Base-by-base conservation (phyloP, 92 coral and sea anemone species). In the Paramuricea clavata region DNA sequence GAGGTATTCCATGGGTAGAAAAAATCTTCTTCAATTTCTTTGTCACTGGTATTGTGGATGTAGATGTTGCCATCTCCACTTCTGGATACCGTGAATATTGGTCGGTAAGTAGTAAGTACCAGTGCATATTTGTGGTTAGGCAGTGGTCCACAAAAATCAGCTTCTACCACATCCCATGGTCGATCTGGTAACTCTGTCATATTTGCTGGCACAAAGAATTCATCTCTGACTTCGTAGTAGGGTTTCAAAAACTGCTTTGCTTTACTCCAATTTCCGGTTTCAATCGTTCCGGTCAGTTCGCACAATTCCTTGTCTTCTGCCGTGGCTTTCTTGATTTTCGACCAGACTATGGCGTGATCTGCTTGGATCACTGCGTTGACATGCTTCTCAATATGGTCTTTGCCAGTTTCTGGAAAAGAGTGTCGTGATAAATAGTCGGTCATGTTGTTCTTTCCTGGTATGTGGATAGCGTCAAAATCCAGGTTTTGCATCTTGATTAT, bases 71-170 rank as follows among this genome's bases (percentile, higher is more conserved):
- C n/a, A n/a, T n/a, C n/a, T n/a, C n/a, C n/a, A n/a, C n/a, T n/a
- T n/a, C 88, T 35, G 82, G 81, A 64, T 74, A 90, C 71, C 91
- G 77, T 9, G 93, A 82, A 22, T 87, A 87, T 27, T 91, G 93
- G 79, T 91, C 91, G 1, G 85, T 91, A 15, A 12, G 13, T 47
- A 47, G 1, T 47, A 6, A 87, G 42, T 59, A 74, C 86, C 19
- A 92, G 11, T 54, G 62, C 25, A 54, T 54, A 54, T 9, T 54
- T 54, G 54, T 47, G 13, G 19, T 47, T 47, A 47, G 54, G 54
- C 54, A 47, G 54, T 47, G 54, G 54, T 10, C 13, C 62, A 54
- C 62, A 19, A 21, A 54, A 54, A 54, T 54, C 62, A 54, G 62
- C 62, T 54, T 19, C 62, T 21, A 54, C 23, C 6, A 54, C 27